Evolutionary conservation across 2,797 vertebrate genomes (phyloP).

Genomic region (Garrulus glandarius): DNA sequence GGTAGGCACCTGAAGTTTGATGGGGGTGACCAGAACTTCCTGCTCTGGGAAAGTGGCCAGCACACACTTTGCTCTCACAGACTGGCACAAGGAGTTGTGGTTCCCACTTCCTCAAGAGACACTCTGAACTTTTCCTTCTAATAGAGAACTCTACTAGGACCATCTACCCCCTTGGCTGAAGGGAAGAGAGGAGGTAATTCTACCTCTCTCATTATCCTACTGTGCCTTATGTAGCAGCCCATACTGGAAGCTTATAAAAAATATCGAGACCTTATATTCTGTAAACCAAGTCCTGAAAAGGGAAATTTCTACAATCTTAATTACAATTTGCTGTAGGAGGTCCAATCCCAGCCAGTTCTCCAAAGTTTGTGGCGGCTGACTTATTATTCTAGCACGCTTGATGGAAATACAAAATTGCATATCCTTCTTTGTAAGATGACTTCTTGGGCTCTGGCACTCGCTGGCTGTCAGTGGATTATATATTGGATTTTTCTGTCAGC

Average conservation of each 20-base stretch:
- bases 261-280: neutral
- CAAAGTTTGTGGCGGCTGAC: constrained; percentile 35
- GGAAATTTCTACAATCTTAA: constrained; percentile 35
- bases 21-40: neutral
- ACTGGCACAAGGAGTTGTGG: neutral
- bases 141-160: neutral
- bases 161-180: neutral
- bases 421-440: constrained; percentile 48
- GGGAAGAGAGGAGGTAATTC: neutral
- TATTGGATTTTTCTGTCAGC: constrained; percentile 56
- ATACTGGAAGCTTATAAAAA: constrained; percentile 18
- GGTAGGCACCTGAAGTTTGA: neutral
- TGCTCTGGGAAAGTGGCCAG: neutral
- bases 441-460: neutral
- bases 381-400: constrained; percentile 49
- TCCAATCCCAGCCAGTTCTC: constrained; percentile 25
- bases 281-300: constrained; percentile 25
- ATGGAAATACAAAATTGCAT: constrained; percentile 62
- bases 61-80: neutral
- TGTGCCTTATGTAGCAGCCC: neutral
- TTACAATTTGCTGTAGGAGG: constrained; percentile 51
- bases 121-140: neutral
- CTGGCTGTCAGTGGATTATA: constrained; percentile 52
- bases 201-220: neutral
- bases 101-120: neutral